These are phyloP conservation scores for Zaprionus capensis DNA, from an alignment of 1,140 invertebrate genomes.

Conservation along the genomic window DNA sequence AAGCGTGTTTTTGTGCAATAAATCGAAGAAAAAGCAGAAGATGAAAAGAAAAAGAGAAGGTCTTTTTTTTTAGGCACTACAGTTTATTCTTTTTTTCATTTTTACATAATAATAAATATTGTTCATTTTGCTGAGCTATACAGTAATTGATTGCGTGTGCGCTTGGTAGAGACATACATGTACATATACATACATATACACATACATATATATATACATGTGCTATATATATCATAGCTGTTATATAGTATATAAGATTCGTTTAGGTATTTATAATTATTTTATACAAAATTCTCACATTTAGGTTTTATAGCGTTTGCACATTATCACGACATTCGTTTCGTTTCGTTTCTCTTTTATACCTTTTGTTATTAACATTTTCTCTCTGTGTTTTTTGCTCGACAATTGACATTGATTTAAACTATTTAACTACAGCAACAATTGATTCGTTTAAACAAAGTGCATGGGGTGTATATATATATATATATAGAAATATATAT, in stretches of 20 bases:
- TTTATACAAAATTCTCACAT: slow-evolving; percentile 81
- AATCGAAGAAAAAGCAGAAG: slow-evolving; percentile 10
- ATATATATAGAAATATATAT: slow-evolving; percentile 68
- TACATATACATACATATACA: slow-evolving; percentile 18
- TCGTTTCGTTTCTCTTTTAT: slow-evolving; percentile 24
- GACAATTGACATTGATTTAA: slow-evolving; percentile 63
- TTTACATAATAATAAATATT: slow-evolving; percentile 77
- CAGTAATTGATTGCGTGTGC: slow-evolving; percentile 42
- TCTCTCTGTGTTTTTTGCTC: slow-evolving; percentile 24
- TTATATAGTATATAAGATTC: slow-evolving; percentile 43
- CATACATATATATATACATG: slow-evolving; percentile 18
- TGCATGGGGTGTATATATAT: slow-evolving; percentile 58
- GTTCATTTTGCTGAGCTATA: slow-evolving; percentile 70
- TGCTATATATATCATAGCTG: slow-evolving; percentile 23
- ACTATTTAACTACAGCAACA: slow-evolving; percentile 79
- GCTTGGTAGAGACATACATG: slow-evolving; percentile 10
- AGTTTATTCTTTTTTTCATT: slow-evolving; percentile 65
- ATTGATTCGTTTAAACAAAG: slow-evolving; percentile 78
- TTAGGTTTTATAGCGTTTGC: slow-evolving; percentile 70
- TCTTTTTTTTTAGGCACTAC: slow-evolving; percentile 65
- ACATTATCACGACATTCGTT: slow-evolving; percentile 70
- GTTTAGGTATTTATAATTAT: slow-evolving; percentile 68
- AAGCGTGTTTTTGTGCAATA: slow-evolving; percentile 43
- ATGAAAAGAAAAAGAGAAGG: slow-evolving; percentile 1
- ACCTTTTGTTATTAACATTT: slow-evolving; percentile 16